Evolutionary conservation across 1,140 invertebrate species (phyloP).

Genomic region (Pseudomyrmex flavicornis): DNA sequence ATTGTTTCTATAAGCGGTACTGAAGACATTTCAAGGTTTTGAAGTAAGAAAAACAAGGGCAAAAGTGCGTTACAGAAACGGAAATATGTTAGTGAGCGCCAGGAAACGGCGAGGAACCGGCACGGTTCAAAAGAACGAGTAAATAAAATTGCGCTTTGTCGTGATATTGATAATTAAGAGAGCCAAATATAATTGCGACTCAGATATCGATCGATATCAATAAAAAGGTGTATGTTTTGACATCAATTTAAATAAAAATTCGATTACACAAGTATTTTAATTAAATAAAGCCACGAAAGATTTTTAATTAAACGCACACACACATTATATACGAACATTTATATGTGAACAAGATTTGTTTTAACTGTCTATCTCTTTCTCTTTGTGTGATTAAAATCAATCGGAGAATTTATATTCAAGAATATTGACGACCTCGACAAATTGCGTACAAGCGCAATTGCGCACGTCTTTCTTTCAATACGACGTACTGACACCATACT

Average conservation of each 20-base stretch:
- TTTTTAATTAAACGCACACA: background rate
- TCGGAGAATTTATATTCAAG: background rate
- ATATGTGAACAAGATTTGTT: too few species aligned
- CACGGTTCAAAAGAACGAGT: conserved; percentile 1
- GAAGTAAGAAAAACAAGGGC: conserved; percentile 62
- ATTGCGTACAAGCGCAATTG: conserved; percentile 22
- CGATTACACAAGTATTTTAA: conserved; percentile 3
- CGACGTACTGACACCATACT: background rate
- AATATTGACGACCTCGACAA: background rate
- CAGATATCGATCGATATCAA: conserved; percentile 11
- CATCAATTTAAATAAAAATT: background rate
- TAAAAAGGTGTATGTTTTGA: background rate
- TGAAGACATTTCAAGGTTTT: conserved; percentile 29
- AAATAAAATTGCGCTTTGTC: conserved; percentile 2
- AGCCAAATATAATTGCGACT: background rate
- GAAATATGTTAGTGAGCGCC: conserved; percentile 27
- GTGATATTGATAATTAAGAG: conserved; percentile 12
- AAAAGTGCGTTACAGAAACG: conserved; percentile 64
- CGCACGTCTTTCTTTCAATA: conserved; percentile 27
- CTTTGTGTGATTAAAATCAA: background rate
- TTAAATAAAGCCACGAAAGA: background rate
- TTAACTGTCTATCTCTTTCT: too few species aligned
- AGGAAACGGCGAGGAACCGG: conserved; percentile 1
- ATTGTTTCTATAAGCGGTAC: background rate
- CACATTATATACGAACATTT: too few species aligned